phyloP scores from a whole-genome alignment of 2,888 invertebrate species.

The Pristionchus exspectatus region DNA sequence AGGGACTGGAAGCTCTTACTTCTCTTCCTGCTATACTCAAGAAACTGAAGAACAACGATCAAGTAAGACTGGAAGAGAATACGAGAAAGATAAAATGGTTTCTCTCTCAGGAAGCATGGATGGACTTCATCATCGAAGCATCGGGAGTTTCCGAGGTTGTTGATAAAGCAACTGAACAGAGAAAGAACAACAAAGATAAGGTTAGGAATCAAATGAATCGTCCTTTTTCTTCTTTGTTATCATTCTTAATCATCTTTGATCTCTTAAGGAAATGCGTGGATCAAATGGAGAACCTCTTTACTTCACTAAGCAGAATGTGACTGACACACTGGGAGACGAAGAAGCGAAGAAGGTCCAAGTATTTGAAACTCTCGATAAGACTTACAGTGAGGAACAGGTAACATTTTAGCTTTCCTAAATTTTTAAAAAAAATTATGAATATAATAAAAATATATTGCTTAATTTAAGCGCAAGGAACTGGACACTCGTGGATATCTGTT shows the following conservation, averaged over 20 bases:
- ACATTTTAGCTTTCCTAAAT: background rate
- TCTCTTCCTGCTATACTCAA: constrained; percentile 73
- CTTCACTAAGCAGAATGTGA: constrained; percentile 71
- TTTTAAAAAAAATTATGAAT: background rate
- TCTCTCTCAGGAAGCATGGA: constrained; percentile 73
- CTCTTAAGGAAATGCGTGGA: constrained; percentile 55
- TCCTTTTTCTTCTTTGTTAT: background rate
- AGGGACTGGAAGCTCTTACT: constrained; percentile 69
- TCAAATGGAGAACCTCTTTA: constrained; percentile 68
- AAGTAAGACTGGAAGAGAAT: background rate
- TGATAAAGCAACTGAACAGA: constrained; percentile 49
- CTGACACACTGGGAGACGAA: constrained; percentile 59
- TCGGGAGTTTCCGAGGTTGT: constrained; percentile 64
- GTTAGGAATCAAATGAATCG: background rate
- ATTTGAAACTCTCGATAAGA: constrained; percentile 72
- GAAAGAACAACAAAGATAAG: constrained; percentile 12
- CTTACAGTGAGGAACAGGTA: constrained; percentile 72
- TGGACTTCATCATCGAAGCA: constrained; percentile 77
- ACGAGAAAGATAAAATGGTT: background rate
- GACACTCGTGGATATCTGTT: constrained; percentile 73
- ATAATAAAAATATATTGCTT: background rate
- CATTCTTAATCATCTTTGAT: background rate
- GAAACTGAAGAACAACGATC: constrained; percentile 56
- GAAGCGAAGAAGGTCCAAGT: constrained; percentile 72
- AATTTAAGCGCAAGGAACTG: constrained; percentile 64